phyloP scores from a whole-genome alignment of 2,113 vertebrate species.

The Sphyrna mokarran region DNA sequence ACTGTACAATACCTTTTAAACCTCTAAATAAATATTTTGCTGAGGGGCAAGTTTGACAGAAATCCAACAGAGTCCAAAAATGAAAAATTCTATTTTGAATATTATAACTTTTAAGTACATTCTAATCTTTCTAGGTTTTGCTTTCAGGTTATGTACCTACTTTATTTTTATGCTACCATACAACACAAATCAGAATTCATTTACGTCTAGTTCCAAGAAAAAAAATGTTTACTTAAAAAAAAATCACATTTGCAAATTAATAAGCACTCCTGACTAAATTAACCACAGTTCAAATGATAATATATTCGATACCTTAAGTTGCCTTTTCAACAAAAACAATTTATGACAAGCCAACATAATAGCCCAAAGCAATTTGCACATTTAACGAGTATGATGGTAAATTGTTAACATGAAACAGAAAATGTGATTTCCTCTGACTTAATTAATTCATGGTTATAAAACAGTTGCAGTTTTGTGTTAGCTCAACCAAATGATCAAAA shows the following conservation, averaged over 20 bases:
- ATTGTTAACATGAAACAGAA: neutral
- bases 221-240: neutral
- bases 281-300: neutral
- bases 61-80: too few relatives aligned
- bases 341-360: neutral
- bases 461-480: neutral
- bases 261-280: neutral
- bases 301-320: neutral
- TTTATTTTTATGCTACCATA: neutral
- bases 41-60: too few relatives aligned
- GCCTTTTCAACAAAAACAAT: neutral
- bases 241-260: neutral
- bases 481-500: slow-evolving; percentile 3
- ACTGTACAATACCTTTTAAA: neutral
- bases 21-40: neutral
- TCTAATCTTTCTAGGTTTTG: neutral
- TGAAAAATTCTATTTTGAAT: too few relatives aligned
- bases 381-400: neutral
- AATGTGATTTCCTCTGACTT: neutral
- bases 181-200: neutral
- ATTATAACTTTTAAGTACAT: neutral
- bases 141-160: neutral
- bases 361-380: neutral
- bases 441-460: neutral
- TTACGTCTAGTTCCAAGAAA: neutral